Conservation (phyloP, 2,888 invertebrate genomes). For the Ophonus ardosiacus region DNA sequence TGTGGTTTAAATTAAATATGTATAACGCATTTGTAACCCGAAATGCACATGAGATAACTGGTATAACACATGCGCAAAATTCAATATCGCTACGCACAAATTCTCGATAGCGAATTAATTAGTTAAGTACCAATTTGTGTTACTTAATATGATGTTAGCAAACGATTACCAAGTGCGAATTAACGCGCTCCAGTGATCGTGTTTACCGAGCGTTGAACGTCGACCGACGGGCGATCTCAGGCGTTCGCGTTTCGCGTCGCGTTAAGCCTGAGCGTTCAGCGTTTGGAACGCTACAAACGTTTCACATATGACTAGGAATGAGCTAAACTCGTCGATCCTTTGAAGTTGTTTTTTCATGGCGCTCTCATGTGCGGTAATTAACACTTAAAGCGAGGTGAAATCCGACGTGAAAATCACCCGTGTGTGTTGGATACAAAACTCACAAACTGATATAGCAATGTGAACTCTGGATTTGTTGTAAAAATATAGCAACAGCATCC, state of each 20-base stretch:
- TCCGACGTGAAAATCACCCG: conserved; percentile 55
- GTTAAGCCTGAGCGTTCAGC: not conserved
- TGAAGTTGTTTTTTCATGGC: conserved; percentile 51
- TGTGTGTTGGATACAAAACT: conserved; percentile 45
- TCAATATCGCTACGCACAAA: conserved; percentile 7
- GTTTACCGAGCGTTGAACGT: not conserved
- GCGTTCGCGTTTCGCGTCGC: not conserved
- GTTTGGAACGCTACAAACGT: conserved; percentile 22
- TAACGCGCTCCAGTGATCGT: conserved; percentile 27
- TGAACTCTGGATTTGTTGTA: conserved; percentile 8
- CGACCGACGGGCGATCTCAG: not conserved
- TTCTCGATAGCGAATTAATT: conserved; percentile 41
- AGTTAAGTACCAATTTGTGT: conserved; percentile 48
- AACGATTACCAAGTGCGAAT: conserved; percentile 43
- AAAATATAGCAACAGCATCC: not conserved
- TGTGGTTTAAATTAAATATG: too few species aligned
- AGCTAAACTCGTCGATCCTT: conserved; percentile 36
- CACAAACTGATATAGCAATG: conserved; percentile 13
- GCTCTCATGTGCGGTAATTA: conserved; percentile 53
- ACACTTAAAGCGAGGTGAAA: conserved; percentile 56
- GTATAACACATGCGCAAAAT: not conserved
- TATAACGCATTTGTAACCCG: too few species aligned
- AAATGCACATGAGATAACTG: too few species aligned
- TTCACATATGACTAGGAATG: conserved; percentile 56
- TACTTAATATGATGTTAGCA: conserved; percentile 45